Percentiles rank a stretch among this genome's conserved stretches.
Conservation (phyloP, 2,797 vertebrate genomes). For the Otolemur crassicaudatus region DNA sequence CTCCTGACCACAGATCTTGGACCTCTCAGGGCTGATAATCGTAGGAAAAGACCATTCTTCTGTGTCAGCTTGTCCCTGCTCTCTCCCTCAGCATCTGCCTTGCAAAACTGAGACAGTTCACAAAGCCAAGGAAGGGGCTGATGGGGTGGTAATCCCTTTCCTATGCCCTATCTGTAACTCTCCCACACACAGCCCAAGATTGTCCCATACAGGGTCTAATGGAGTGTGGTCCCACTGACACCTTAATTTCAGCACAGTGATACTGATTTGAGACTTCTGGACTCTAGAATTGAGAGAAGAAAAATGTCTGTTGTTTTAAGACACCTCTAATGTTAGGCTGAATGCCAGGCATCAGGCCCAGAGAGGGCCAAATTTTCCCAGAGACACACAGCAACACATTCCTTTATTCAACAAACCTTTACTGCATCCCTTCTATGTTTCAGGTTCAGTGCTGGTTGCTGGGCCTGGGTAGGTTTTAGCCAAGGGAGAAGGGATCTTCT, state of each 20-base stretch:
- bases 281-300: too few relatives aligned
- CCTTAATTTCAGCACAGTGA: too few relatives aligned
- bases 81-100: neutral
- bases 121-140: neutral
- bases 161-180: neutral
- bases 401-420: neutral
- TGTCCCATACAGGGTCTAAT: too few relatives aligned
- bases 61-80: neutral
- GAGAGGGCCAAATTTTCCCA: neutral
- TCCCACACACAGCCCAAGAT: neutral
- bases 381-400: neutral
- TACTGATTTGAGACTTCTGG: too few relatives aligned
- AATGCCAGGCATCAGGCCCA: neutral
- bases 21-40: too few relatives aligned
- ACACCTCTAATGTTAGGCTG: neutral
- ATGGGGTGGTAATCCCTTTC: fast-evolving
- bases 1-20: neutral
- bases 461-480: neutral
- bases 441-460: neutral
- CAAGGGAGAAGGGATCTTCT: neutral
- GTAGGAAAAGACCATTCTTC: neutral
- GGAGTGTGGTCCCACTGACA: too few relatives aligned
- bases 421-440: neutral
- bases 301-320: too few relatives aligned
- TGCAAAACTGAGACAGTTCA: neutral